Conservation (phyloP, 2,797 vertebrate genomes). For the Macrochelys suwanniensis region DNA sequence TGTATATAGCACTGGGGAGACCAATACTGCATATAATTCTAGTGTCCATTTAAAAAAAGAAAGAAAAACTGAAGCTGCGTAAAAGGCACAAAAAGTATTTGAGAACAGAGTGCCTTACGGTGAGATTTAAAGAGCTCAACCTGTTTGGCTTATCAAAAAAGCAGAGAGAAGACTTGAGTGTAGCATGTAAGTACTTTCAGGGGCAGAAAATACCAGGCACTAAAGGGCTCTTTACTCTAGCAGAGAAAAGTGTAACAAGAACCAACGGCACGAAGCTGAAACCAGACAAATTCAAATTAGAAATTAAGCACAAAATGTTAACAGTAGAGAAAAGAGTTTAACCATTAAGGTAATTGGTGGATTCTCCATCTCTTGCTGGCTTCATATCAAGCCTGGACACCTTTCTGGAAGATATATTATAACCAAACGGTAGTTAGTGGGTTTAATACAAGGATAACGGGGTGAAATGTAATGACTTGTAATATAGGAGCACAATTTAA, state of each 20-base stretch:
- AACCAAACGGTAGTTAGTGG: not conserved
- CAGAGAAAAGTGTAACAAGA: not conserved
- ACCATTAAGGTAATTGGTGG: not conserved
- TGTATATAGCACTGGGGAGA: too few relatives aligned
- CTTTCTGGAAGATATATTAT: not conserved
- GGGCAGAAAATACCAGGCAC: not conserved
- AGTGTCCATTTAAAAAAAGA: not conserved
- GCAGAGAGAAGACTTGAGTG: not conserved
- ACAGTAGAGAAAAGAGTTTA: not conserved
- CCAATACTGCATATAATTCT: not conserved
- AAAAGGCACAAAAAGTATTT: not conserved
- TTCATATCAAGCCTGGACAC: not conserved
- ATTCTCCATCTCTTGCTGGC: not conserved
- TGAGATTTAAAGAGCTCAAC: not conserved
- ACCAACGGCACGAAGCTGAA: not conserved
- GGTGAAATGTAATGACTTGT: rapidly evolving
- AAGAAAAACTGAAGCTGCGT: not conserved
- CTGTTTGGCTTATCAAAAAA: not conserved
- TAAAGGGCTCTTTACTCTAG: not conserved
- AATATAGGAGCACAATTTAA: not conserved
- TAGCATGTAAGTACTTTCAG: not conserved
- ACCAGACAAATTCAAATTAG: not conserved
- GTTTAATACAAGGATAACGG: not conserved
- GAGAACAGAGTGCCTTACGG: not conserved
- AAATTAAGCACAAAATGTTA: not conserved